Base-by-base conservation (phyloP, 1,140 invertebrate species). In the Neodiprion fabricii region DNA sequence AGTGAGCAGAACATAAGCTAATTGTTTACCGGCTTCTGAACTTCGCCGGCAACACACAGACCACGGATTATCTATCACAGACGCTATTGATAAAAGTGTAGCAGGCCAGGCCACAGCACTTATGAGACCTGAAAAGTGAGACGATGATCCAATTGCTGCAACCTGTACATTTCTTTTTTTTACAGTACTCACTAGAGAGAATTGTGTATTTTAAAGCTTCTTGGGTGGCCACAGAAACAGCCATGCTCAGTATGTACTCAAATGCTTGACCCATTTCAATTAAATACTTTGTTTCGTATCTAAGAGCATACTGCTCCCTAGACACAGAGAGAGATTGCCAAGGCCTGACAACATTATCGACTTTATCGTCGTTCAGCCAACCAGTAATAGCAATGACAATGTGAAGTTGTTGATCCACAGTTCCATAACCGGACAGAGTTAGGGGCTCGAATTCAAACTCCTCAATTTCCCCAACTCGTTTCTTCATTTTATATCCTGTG, bases 21-120 rank as follows among this genome's bases (percentile, higher is more conserved):
- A 84, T 80, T 93, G 91, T 81, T 92, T 90, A 1, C 94, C 94
- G 47, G 92, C 91, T 85, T 93, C 89, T 12, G 90, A 89, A 47
- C 92, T 90, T 68, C 93, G 83, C 71, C 92, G 83, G 74, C 92
- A 90, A 82, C 93, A 94, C 1, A 94, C 93, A 71, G 92, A 92
- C 94, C 94, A 95, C 1, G 94, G 93, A 84, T 95, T 95, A 81
- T 95, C 93, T 71, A 95, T 92, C 0, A 94, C 90, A 50, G 89
- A 90, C 9, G 93, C 89, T 28, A 91, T 88, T 10, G 91, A 91
- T 1, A 95, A 77, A 48, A 95, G 81, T 40, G 92, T 90, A 10
- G 92, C 86, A 23, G 94, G 94, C 93, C 93, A 94, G 8, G 93
- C 91, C 48, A 95, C 90, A 0, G 93, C 93, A 67, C 90, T 88